Evolutionary conservation across 2,797 vertebrate species (phyloP), one percentile per base, ranked within the genome.

Genomic region (Buphagus erythrorhynchus): DNA sequence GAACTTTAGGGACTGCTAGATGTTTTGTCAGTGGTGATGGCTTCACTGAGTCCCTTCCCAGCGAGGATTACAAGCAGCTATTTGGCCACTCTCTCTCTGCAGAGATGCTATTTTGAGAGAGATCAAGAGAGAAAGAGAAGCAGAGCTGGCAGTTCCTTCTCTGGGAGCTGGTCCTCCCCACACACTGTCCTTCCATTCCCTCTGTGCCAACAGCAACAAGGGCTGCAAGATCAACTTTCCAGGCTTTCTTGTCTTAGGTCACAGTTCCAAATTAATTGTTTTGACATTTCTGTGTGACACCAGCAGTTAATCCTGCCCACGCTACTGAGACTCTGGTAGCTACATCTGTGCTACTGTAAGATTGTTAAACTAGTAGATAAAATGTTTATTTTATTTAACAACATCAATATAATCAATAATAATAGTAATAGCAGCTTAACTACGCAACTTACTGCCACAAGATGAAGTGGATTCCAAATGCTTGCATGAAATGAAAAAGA

Each of bases 201-300:
- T 62, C 79, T 11, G 46, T 43, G 91, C 91, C 93, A 95, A 83
- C 38, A 96, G 83, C 80, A 96, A 79, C 72, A 90, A 71, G 58
- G 71, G 46, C 87, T 10, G 7, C 25, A 65, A 67, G 63, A 95
- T 74, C 75, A 72, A 16, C 88, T 90, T 93, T 61, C 67, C 49
- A 46, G 58, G 72, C 24, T 65, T 89, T 83, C 63, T 68, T 65
- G 46, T 75, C 68, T 83, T 48, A 86, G 85, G 88, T 81, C 91
- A 93, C 2, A 0, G 2, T 10, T 86, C 31, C 76, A 91, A 85
- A 96, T 93, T 92, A 95, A 94, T 88, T 90, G 76, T 77, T 97
- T 40, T 94, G 95, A 90, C 94, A 95, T 95, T 93, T 94, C 82
- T 55, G 33, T 77, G 73, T 86, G 95, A 94, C 93, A 95, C 49